A percentile compares a stretch with the other conserved stretches of the same genome.
These are phyloP conservation scores for Hippocampus guttulatus DNA, from an alignment of 2,113 vertebrate species.

Conservation along the genomic window DNA sequence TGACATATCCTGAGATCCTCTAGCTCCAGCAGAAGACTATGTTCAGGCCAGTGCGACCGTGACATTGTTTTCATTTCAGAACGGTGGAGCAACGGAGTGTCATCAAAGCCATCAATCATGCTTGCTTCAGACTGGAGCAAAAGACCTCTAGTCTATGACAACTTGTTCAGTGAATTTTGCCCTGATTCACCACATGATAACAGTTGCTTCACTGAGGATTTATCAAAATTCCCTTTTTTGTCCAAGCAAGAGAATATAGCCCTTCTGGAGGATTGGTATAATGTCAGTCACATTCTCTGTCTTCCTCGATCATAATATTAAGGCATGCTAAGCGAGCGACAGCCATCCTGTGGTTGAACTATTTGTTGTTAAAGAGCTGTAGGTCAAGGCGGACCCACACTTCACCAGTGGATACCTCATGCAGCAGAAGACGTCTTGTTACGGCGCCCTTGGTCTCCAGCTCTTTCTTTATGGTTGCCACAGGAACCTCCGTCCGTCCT, in stretches of 20 bases:
- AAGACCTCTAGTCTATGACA: neutral
- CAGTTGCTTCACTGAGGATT: neutral
- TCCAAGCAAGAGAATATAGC: neutral
- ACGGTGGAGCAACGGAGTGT: neutral
- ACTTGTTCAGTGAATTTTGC: neutral
- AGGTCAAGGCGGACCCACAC: slow-evolving; percentile 95
- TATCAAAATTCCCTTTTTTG: slow-evolving; percentile 2
- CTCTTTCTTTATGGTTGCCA: slow-evolving; percentile 94
- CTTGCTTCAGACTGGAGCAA: neutral
- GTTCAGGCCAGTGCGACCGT: neutral
- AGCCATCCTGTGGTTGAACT: slow-evolving; percentile 13
- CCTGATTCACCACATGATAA: neutral
- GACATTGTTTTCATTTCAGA: slow-evolving; percentile 5
- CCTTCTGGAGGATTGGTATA: slow-evolving; percentile 8
- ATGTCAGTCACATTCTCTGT: slow-evolving; percentile 37
- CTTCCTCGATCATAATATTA: slow-evolving; percentile 28
- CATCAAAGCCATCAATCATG: neutral
- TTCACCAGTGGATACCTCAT: slow-evolving; percentile 91
- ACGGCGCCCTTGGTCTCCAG: slow-evolving; percentile 86
- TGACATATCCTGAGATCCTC: slow-evolving; percentile 55
- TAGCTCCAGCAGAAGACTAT: slow-evolving; percentile 47
- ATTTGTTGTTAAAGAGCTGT: slow-evolving; percentile 85
- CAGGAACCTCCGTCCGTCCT: slow-evolving; percentile 91
- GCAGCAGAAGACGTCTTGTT: slow-evolving; percentile 84
- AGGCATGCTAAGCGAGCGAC: slow-evolving; percentile 15